Evolutionary conservation across 2,113 vertebrate genomes (phyloP).

Genomic region (Lycaon pictus): DNA sequence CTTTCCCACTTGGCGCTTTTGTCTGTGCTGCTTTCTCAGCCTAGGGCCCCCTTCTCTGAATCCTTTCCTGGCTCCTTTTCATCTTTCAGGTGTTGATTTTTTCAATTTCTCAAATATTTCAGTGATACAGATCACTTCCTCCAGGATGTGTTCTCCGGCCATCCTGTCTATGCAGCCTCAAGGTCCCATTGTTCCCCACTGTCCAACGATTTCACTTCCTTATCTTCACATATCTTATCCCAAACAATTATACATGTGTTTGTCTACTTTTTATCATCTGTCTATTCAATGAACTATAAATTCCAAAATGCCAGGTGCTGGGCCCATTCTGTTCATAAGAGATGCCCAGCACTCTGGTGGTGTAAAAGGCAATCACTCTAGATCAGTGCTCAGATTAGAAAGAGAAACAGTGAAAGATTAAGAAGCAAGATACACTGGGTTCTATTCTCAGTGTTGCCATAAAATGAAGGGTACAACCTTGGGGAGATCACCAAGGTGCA

Average conservation of each 20-base stretch:
- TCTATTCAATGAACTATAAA: not conserved
- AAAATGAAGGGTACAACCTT: accelerated
- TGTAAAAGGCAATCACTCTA: not conserved
- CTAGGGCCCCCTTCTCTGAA: not conserved
- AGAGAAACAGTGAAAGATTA: not conserved
- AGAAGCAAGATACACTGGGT: not conserved
- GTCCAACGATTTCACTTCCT: not conserved
- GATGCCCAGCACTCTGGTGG: not conserved
- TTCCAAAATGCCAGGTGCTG: not conserved
- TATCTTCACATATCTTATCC: not conserved
- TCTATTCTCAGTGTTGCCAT: not conserved
- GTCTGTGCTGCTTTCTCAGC: not conserved
- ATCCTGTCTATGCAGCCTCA: not conserved
- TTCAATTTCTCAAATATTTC: not conserved
- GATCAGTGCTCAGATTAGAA: not conserved
- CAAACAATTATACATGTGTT: no score
- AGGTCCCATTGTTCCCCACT: not conserved
- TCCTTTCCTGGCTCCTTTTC: not conserved
- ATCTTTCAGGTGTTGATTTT: not conserved
- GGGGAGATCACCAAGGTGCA: no score
- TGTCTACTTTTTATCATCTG: not conserved
- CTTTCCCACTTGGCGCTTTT: not conserved
- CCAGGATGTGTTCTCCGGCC: not conserved
- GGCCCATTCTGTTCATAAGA: not conserved
- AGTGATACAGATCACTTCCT: not conserved